Evolutionary conservation across 2,797 vertebrate species (phyloP).

Genomic region (Cossypha heuglini): DNA sequence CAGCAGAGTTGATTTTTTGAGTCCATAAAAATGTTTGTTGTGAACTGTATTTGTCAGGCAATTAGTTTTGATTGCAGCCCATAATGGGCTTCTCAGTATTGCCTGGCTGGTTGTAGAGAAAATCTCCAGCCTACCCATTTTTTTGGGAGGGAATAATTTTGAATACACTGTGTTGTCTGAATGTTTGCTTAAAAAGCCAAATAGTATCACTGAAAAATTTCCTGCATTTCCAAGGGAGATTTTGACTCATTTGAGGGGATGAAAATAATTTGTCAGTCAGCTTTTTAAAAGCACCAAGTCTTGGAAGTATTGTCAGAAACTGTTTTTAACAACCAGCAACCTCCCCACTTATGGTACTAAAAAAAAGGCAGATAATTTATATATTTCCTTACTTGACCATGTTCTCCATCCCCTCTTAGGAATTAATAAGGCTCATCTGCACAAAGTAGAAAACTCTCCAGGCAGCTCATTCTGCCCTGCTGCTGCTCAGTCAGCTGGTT

Average conservation of each 20-base stretch:
- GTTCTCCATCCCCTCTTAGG: not conserved
- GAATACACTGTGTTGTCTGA: not conserved
- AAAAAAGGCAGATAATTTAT: not conserved
- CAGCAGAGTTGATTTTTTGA: not conserved
- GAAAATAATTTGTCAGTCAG: not conserved
- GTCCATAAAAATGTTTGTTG: not conserved
- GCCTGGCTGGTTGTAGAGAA: not conserved
- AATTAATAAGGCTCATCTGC: conserved; percentile 16
- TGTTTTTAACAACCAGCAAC: not conserved
- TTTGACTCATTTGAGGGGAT: not conserved
- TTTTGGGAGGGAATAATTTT: not conserved
- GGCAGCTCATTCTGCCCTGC: not conserved
- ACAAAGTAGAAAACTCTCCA: conserved; percentile 3
- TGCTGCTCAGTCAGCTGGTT: not conserved
- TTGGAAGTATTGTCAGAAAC: not conserved
- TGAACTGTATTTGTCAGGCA: not conserved
- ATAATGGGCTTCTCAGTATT: not conserved
- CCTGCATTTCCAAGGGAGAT: not conserved
- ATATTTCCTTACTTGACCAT: not conserved
- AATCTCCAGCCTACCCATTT: not conserved
- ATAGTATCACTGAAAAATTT: not conserved
- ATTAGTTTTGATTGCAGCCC: not conserved
- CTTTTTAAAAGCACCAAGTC: not conserved
- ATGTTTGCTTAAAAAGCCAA: not conserved
- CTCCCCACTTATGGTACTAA: not conserved